A percentile compares a stretch with the other conserved stretches of the same genome.
Evolutionary conservation across 2,888 invertebrate species (phyloP).

Genomic region (Masnerella sp.): DNA sequence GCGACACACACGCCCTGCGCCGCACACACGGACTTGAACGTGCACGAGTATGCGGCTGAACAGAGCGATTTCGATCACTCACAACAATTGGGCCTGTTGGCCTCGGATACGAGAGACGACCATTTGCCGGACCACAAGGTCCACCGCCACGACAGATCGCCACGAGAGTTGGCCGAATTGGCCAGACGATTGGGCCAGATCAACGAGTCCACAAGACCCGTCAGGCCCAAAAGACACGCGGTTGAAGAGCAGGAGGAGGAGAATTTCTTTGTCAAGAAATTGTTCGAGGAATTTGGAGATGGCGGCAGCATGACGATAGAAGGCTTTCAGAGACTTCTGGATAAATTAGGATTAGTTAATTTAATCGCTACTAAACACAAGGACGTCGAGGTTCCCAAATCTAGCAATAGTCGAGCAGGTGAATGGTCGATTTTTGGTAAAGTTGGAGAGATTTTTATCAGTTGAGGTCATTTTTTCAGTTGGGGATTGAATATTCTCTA

Average conservation of each 20-base stretch:
- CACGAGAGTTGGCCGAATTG: constrained; percentile 66
- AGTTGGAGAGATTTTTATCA: too few relatives aligned
- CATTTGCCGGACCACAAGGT: too few relatives aligned
- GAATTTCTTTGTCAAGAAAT: constrained; percentile 82
- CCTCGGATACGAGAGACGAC: constrained; percentile 20
- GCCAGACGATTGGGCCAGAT: too few relatives aligned
- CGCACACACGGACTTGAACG: constrained; percentile 81
- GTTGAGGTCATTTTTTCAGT: too few relatives aligned
- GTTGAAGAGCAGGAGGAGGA: constrained; percentile 76
- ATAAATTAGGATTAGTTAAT: constrained; percentile 80
- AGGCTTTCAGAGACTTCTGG: constrained; percentile 85
- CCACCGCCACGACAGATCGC: too few relatives aligned
- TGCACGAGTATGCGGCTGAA: constrained; percentile 19
- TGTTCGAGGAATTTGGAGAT: constrained; percentile 84
- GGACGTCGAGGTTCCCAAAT: constrained; percentile 60
- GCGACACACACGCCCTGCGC: constrained; percentile 87
- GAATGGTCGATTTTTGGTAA: constrained; percentile 14
- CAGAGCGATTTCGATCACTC: constrained; percentile 40
- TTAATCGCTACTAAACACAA: constrained; percentile 78
- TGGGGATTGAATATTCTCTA: too few relatives aligned
- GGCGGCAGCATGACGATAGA: constrained; percentile 82
- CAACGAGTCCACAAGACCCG: constrained; percentile 43
- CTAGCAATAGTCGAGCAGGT: constrained; percentile 63
- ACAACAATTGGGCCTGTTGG: constrained; percentile 52
- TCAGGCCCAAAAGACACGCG: constrained; percentile 64